These are phyloP conservation scores for Syrrhaptes paradoxus DNA, from an alignment of 2,113 vertebrate species.

Conservation along the genomic window DNA sequence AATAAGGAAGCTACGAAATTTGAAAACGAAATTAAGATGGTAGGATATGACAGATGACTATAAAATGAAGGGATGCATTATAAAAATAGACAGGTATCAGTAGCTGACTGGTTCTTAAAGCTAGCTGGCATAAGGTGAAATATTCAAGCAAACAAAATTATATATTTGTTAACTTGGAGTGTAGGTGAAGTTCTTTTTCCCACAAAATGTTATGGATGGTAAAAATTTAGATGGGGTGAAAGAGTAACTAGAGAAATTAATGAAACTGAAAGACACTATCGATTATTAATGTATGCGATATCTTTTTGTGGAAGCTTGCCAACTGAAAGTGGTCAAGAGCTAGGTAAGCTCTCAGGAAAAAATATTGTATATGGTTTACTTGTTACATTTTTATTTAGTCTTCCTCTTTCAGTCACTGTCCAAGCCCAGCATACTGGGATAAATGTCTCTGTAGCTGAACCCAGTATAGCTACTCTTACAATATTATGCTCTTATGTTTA, in stretches of 20 bases:
- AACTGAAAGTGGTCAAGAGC: neutral
- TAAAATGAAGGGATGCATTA: neutral
- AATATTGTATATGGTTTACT: neutral
- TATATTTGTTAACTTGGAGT: neutral
- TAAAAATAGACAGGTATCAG: neutral
- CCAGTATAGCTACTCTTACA: neutral
- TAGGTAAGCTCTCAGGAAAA: neutral
- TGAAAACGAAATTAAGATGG: neutral
- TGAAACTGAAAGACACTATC: neutral
- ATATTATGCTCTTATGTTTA: neutral
- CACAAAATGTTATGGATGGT: neutral
- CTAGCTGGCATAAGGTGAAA: neutral
- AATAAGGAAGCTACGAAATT: neutral
- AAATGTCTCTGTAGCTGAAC: neutral
- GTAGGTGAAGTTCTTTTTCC: neutral
- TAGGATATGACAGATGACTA: neutral
- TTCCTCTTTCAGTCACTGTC: neutral
- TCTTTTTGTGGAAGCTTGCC: neutral
- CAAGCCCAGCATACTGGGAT: neutral
- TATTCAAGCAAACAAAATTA: neutral
- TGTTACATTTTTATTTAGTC: neutral
- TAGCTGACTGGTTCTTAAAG: neutral
- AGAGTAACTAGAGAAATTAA: neutral
- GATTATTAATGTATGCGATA: too few species aligned
- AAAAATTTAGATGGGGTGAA: neutral